Percentiles rank a stretch among this genome's conserved stretches.
Conservation (phyloP, 2,888 invertebrate species). For the Pherbina coryleti region DNA sequence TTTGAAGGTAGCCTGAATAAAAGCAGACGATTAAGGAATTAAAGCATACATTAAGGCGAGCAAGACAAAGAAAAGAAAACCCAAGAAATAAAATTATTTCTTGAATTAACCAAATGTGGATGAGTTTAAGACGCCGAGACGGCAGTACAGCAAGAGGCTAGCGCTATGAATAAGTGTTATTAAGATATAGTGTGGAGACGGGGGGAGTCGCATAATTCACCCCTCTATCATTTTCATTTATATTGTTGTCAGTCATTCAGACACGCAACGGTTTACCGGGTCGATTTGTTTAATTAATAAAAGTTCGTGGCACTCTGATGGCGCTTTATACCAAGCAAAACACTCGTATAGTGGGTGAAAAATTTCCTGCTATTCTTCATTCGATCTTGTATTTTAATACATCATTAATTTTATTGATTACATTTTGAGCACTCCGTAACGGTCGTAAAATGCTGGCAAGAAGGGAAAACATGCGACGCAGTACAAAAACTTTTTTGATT, state of each 20-base stretch:
- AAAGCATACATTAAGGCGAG: background rate
- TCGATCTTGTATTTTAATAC: slow-evolving; percentile 20
- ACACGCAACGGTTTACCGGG: slow-evolving; percentile 30
- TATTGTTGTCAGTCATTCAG: background rate
- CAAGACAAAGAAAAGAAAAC: background rate
- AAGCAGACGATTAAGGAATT: background rate
- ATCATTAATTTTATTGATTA: slow-evolving; percentile 43
- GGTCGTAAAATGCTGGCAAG: no score
- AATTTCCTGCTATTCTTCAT: background rate
- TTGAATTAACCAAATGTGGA: background rate
- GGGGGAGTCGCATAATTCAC: slow-evolving; percentile 14
- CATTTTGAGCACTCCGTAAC: slow-evolving; percentile 3
- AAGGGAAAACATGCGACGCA: no score
- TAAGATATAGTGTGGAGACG: slow-evolving; percentile 9
- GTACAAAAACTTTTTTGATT: background rate
- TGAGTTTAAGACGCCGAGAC: background rate
- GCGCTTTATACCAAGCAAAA: background rate
- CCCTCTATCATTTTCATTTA: background rate
- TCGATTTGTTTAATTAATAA: slow-evolving; percentile 45
- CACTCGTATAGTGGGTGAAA: background rate
- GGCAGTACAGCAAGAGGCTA: background rate
- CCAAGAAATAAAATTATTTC: background rate
- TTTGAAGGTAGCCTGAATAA: background rate
- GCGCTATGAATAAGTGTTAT: no score
- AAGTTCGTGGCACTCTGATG: background rate